These are phyloP conservation scores for Dolichotis patagonum DNA, from an alignment of 2,113 vertebrate species.

Conservation along the genomic window DNA sequence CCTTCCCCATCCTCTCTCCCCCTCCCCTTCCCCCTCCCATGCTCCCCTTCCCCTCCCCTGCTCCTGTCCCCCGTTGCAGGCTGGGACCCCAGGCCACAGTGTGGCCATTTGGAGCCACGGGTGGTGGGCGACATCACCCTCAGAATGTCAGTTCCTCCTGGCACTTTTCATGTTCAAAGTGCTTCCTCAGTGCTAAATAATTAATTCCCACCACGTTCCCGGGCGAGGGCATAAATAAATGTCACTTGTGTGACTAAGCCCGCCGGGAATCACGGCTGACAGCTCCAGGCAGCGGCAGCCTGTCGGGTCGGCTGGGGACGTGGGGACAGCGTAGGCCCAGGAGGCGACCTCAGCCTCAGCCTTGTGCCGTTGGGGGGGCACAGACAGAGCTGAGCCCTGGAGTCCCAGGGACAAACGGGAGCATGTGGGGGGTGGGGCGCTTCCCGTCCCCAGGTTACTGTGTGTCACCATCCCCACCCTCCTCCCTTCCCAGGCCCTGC, in stretches of 20 bases:
- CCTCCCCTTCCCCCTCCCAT: accelerated
- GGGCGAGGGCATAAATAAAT: conserved; percentile 73
- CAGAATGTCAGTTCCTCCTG: not conserved
- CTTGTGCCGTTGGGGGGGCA: not conserved
- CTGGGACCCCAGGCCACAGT: not conserved
- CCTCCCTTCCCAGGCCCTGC: not conserved
- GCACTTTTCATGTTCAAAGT: conserved; percentile 62
- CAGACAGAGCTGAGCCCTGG: not conserved
- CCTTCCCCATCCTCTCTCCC: accelerated
- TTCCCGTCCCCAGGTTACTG: not conserved
- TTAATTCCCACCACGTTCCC: conserved; percentile 70
- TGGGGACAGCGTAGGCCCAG: not conserved
- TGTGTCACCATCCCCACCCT: not conserved
- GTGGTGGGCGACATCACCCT: not conserved
- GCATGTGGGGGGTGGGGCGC: not conserved
- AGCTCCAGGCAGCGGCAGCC: not conserved
- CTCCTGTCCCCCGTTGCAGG: not conserved
- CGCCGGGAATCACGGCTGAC: not conserved
- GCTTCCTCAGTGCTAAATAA: conserved; percentile 65
- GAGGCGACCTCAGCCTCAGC: not conserved
- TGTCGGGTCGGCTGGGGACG: not conserved
- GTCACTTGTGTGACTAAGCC: conserved; percentile 58
- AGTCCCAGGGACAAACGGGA: not conserved
- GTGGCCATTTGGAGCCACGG: not conserved
- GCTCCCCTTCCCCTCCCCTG: accelerated